phyloP scores from a whole-genome alignment of 2,888 invertebrate genomes.

The Deilephila porcellus region DNA sequence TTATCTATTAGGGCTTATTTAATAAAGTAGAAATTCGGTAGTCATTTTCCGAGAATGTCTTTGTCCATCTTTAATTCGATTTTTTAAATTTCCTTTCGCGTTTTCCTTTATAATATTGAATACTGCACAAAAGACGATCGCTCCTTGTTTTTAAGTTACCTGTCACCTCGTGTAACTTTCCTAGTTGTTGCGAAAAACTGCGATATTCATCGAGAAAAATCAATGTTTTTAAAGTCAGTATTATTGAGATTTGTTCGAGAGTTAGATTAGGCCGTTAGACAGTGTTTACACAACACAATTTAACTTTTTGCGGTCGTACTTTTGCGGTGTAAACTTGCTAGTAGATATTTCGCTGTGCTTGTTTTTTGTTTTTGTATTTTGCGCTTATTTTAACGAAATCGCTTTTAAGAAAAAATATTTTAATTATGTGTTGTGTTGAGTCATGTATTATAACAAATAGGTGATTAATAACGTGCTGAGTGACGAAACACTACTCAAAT shows the following conservation, averaged over 20 bases:
- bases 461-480: too few species aligned
- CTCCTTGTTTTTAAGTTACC: not conserved
- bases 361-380: not conserved
- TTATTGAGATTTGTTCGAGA: conserved; percentile 32
- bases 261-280: conserved; percentile 50
- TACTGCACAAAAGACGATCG: not conserved
- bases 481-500: too few species aligned
- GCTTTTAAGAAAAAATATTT: not conserved
- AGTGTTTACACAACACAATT: conserved; percentile 73
- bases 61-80: conserved; percentile 18
- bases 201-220: conserved; percentile 39
- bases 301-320: conserved; percentile 56
- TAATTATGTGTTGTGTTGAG: too few species aligned
- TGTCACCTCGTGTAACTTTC: not conserved
- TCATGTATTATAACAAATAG: too few species aligned
- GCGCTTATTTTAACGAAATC: not conserved
- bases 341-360: not conserved
- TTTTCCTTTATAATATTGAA: conserved; percentile 18
- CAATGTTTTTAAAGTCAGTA: conserved; percentile 37
- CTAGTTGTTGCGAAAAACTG: not conserved
- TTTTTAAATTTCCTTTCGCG: conserved; percentile 4
- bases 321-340: not conserved
- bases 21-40: not conserved
- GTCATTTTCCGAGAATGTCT: not conserved
- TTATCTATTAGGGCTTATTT: not conserved